phyloP scores from a whole-genome alignment of 2,797 vertebrate species.

The Schizopygopsis malacanthus region DNA sequence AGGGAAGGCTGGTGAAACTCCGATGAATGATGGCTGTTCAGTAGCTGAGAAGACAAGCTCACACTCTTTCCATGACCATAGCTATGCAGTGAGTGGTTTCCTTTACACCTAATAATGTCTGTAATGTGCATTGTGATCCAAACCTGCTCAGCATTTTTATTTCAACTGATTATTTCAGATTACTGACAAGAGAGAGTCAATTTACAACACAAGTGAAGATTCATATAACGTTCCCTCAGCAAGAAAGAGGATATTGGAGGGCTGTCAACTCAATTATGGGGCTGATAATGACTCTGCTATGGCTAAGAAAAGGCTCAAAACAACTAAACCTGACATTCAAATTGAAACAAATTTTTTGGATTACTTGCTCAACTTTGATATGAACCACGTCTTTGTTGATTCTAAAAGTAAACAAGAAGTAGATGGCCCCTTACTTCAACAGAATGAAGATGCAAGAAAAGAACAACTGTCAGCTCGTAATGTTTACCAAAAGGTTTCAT shows the following conservation, averaged over 20 bases:
- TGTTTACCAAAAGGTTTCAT: not conserved
- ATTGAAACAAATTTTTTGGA: constrained; percentile 47
- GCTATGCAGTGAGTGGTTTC: constrained; percentile 14
- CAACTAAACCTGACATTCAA: constrained; percentile 11
- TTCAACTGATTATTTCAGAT: constrained; percentile 47
- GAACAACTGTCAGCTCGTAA: constrained; percentile 2
- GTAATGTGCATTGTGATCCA: not conserved
- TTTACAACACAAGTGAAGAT: not conserved
- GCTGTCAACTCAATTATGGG: not conserved
- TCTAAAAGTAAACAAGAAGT: constrained; percentile 28
- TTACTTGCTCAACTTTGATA: constrained; percentile 60
- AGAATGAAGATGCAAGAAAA: constrained; percentile 25
- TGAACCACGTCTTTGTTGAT: constrained; percentile 24
- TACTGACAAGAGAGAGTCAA: constrained; percentile 5
- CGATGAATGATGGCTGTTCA: not conserved
- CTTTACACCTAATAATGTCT: not conserved
- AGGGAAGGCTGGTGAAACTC: constrained; percentile 42
- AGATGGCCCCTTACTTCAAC: constrained; percentile 6
- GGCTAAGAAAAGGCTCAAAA: constrained; percentile 41
- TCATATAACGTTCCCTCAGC: not conserved
- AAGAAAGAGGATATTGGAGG: constrained; percentile 17
- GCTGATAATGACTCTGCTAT: constrained; percentile 6
- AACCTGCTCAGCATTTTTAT: constrained; percentile 9
- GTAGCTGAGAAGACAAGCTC: not conserved
- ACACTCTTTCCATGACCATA: not conserved